Conservation (phyloP, 2,888 invertebrate genomes). For the Auanema sp. region DNA sequence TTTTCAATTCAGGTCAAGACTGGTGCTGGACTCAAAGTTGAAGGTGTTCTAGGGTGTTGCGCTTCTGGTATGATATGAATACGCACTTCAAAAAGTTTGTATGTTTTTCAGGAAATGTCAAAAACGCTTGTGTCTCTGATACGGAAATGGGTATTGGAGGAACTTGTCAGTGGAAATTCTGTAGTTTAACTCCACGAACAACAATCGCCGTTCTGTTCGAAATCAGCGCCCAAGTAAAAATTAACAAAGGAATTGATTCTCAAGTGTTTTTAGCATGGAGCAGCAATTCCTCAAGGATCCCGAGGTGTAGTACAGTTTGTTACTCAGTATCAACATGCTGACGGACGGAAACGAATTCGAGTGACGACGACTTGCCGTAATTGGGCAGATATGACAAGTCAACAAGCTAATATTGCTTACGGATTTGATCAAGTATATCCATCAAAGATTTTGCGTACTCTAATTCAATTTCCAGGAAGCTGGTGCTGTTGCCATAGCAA, state of each 20-base stretch:
- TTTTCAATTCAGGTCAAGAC: conserved; percentile 47
- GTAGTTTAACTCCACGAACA: conserved; percentile 86
- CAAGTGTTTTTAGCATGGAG: conserved; percentile 76
- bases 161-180: conserved; percentile 95
- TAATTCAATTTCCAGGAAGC: conserved; percentile 92
- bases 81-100: no score
- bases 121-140: conserved; percentile 88
- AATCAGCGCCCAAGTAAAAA: conserved; percentile 75
- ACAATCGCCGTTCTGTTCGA: conserved; percentile 95
- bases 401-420: conserved; percentile 67
- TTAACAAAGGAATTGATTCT: not conserved
- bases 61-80: conserved; percentile 73
- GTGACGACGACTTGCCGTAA: conserved; percentile 95
- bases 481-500: conserved; percentile 92
- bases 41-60: conserved; percentile 86
- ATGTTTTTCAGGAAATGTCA: conserved; percentile 80
- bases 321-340: conserved; percentile 95
- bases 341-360: conserved; percentile 80
- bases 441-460: conserved; percentile 69
- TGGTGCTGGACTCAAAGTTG: conserved; percentile 55
- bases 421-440: conserved; percentile 71
- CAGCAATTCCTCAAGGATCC: conserved; percentile 77
- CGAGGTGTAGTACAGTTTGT: conserved; percentile 96
- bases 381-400: conserved; percentile 89
- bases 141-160: conserved; percentile 96